phyloP scores from a whole-genome alignment of 2,113 vertebrate species.

The Pterocles burchelli region DNA sequence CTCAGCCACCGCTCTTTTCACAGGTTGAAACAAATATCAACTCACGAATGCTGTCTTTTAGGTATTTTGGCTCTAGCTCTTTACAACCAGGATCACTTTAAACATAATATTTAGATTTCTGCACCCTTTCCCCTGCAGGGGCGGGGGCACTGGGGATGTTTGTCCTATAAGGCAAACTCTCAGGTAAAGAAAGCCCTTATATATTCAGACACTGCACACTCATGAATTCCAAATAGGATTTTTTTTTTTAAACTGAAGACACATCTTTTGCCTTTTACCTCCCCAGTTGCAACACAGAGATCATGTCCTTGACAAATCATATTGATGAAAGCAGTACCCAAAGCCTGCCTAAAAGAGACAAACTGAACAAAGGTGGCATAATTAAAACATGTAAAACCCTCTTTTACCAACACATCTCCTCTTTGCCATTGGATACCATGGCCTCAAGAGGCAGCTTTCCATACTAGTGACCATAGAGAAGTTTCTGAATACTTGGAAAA shows the following conservation, averaged over 20 bases:
- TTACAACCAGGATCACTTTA: conserved; percentile 43
- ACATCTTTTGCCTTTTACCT: not conserved
- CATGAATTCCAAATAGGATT: conserved; percentile 22
- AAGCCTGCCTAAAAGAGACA: not conserved
- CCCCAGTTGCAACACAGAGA: not conserved
- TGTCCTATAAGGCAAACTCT: conserved; percentile 45
- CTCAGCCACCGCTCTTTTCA: conserved; percentile 33
- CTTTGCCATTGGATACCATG: not conserved
- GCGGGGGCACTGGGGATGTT: not conserved
- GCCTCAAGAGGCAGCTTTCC: not conserved
- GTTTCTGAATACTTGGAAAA: not conserved
- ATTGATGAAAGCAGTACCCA: not conserved
- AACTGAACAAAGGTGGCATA: not conserved
- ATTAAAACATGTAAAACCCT: not conserved
- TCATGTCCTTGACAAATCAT: not conserved
- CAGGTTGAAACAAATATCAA: conserved; percentile 48
- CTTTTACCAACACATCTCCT: not conserved
- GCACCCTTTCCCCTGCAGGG: conserved; percentile 35
- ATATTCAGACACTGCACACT: not conserved
- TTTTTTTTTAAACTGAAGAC: not conserved
- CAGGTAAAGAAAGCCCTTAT: conserved; percentile 30
- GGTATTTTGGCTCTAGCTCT: conserved; percentile 32
- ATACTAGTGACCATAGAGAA: not conserved
- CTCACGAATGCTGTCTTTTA: conserved; percentile 32
- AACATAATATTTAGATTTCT: conserved; percentile 55